phyloP scores from a whole-genome alignment of 2,797 vertebrate species.

The Taeniopygia guttata region DNA sequence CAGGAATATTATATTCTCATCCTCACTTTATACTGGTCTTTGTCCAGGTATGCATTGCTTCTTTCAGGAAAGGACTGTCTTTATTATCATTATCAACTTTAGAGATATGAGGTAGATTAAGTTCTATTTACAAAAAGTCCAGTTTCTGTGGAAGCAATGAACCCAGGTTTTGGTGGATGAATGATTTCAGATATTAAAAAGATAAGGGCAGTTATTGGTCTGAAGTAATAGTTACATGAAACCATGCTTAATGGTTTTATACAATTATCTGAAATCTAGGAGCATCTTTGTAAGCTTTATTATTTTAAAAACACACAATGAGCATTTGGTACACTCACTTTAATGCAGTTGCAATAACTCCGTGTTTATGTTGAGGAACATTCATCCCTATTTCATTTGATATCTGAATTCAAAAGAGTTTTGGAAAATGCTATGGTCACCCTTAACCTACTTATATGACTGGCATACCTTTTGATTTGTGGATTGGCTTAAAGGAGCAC shows the following conservation, averaged over 20 bases:
- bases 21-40: not conserved
- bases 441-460: not conserved
- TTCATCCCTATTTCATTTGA: not conserved
- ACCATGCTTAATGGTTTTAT: not conserved
- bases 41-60: not conserved
- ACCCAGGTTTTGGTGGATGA: not conserved
- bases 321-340: not conserved
- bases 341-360: not conserved
- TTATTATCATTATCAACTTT: not conserved
- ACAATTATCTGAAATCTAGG: not conserved
- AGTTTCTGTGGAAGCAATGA: not conserved
- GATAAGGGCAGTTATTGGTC: not conserved
- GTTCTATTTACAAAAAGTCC: not conserved
- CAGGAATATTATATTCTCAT: not conserved
- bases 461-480: not conserved
- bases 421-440: not conserved
- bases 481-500: not conserved
- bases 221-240: not conserved
- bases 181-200: not conserved
- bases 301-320: not conserved
- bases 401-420: not conserved
- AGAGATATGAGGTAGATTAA: not conserved
- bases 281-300: not conserved
- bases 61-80: not conserved
- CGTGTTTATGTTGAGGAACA: not conserved